Evolutionary conservation across 2,113 vertebrate species (phyloP).

Genomic region (Xiphias gladius): DNA sequence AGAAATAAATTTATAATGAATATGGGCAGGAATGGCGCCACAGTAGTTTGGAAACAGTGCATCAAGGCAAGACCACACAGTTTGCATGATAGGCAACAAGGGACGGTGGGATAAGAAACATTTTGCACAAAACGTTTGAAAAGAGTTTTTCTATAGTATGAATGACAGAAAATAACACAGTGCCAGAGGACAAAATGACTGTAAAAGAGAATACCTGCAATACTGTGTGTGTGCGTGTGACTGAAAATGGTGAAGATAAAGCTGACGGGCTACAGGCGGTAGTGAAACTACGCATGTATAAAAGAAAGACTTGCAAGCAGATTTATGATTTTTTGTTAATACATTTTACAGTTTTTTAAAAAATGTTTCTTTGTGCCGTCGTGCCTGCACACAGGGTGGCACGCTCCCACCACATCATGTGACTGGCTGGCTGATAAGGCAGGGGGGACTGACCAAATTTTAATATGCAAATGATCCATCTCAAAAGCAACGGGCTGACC

Average conservation of each 20-base stretch:
- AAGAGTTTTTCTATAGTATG: neutral
- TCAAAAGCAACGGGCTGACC: constrained; percentile 13
- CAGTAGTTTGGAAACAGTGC: constrained; percentile 24
- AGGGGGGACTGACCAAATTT: neutral
- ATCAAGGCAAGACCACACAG: constrained; percentile 3
- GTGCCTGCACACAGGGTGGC: neutral
- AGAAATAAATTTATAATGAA: neutral
- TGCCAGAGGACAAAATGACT: neutral
- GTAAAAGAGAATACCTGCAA: neutral
- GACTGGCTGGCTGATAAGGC: constrained; percentile 10
- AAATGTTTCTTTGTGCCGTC: neutral
- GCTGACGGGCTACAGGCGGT: neutral
- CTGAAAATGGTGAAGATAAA: neutral
- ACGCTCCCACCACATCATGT: constrained; percentile 3
- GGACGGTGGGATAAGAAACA: neutral
- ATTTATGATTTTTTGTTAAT: neutral
- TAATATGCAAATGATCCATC: neutral
- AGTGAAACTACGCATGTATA: neutral
- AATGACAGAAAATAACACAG: neutral
- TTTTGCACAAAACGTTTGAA: neutral
- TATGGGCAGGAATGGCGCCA: neutral
- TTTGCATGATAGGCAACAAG: constrained; percentile 1
- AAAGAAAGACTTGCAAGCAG: neutral
- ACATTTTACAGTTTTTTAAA: neutral
- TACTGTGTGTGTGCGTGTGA: neutral